phyloP scores from a whole-genome alignment of 64 coral and sea anemone species.

The Stichodactyla helianthus region DNA sequence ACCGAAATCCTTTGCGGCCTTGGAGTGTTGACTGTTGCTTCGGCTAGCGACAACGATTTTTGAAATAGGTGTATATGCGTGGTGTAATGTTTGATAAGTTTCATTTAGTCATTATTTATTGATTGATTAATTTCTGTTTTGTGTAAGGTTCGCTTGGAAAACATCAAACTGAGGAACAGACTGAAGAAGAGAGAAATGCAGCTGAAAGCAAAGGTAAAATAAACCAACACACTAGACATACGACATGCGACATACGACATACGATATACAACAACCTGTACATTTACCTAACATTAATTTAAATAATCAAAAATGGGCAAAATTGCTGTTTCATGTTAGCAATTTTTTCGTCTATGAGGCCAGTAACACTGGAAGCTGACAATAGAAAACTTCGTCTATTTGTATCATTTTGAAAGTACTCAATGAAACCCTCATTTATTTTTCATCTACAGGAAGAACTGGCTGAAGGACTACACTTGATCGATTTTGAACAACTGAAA shows the following conservation, averaged over 20 bases:
- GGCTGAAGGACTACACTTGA: slow-evolving; percentile 89
- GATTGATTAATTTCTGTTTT: not conserved
- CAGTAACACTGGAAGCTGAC: no score
- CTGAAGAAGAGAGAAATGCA: slow-evolving; percentile 99
- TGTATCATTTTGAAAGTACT: not conserved
- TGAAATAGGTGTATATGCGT: no score
- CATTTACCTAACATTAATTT: no score
- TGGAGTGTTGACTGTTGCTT: no score
- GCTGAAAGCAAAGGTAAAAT: slow-evolving; percentile 84
- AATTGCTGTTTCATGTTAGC: no score
- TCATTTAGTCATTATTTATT: not conserved
- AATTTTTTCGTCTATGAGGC: no score
- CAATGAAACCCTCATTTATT: no score
- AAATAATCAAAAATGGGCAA: no score
- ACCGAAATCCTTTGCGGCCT: no score
- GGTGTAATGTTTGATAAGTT: not conserved
- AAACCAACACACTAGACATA: not conserved
- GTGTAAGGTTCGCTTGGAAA: slow-evolving; percentile 80
- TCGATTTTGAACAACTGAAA: slow-evolving; percentile 98
- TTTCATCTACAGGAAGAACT: slow-evolving; percentile 75
- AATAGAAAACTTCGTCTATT: no score
- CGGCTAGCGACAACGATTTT: no score
- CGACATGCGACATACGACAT: not conserved
- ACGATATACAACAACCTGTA: not conserved
- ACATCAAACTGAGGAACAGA: slow-evolving; percentile 95